Evolutionary conservation across 2,888 invertebrate genomes (phyloP).

Genomic region (Thecophora atra): DNA sequence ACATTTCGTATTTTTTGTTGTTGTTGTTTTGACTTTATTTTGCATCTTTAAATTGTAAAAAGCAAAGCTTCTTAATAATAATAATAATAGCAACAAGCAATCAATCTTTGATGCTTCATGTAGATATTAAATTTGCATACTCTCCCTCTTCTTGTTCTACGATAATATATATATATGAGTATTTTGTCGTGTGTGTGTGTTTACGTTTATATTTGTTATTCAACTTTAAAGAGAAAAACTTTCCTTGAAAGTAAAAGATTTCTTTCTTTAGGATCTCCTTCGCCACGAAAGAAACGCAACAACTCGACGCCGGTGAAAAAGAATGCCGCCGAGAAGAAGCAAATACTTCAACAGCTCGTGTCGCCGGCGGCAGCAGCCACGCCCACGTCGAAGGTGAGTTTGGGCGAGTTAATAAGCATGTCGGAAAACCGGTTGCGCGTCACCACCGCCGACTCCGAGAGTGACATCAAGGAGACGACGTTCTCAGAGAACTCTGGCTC

Average conservation of each 20-base stretch:
- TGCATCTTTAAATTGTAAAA: not conserved
- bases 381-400: constrained; percentile 68
- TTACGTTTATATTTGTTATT: too few species aligned
- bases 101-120: not conserved
- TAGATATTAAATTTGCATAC: not conserved
- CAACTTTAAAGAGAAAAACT: not conserved
- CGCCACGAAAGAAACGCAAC: constrained; percentile 81
- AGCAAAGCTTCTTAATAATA: too few species aligned
- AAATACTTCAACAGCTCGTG: constrained; percentile 80
- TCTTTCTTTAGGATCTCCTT: constrained; percentile 73
- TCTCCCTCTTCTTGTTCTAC: not conserved
- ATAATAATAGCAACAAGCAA: not conserved
- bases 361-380: constrained; percentile 75
- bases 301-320: constrained; percentile 82
- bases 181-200: constrained; percentile 26
- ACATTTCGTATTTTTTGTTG: not conserved
- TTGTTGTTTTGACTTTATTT: not conserved
- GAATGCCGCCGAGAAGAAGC: constrained; percentile 80
- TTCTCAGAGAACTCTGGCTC: constrained; percentile 69
- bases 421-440: constrained; percentile 72
- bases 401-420: constrained; percentile 80
- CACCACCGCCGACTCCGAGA: constrained; percentile 67
- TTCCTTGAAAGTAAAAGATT: not conserved
- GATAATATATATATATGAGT: not conserved
- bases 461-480: constrained; percentile 72